Conservation (phyloP, 2,888 invertebrate species). For the Elaeidobius kamerunicus region DNA sequence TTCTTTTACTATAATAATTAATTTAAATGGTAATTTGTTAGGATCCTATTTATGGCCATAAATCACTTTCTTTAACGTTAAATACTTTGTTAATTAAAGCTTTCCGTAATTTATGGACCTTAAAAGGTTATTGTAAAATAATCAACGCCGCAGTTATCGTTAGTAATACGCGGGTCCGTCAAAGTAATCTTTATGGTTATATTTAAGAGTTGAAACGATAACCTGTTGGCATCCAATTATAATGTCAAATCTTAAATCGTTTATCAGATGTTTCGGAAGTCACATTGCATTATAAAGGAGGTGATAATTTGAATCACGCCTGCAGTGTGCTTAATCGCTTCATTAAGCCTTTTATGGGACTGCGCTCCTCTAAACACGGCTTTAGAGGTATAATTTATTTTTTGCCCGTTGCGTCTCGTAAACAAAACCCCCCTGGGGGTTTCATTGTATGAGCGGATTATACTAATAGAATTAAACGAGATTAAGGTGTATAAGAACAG, state of each 20-base stretch:
- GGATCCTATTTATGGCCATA: too few relatives aligned
- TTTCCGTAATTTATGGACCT: too few relatives aligned
- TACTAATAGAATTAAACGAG: conserved; percentile 5
- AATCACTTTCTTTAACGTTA: too few relatives aligned
- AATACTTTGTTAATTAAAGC: too few relatives aligned
- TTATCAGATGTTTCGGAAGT: conserved; percentile 27
- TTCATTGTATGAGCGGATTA: conserved; percentile 20
- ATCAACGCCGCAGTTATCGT: too few relatives aligned
- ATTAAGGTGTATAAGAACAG: conserved; percentile 1
- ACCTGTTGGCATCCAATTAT: conserved; percentile 24
- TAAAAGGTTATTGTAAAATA: too few relatives aligned
- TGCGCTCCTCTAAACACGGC: conserved; percentile 18
- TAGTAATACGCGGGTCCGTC: not conserved
- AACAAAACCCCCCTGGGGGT: conserved; percentile 24
- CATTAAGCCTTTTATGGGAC: conserved; percentile 27
- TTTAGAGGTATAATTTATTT: conserved; percentile 24
- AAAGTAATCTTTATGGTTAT: conserved; percentile 14
- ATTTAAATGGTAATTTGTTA: too few relatives aligned
- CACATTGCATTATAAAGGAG: conserved; percentile 20
- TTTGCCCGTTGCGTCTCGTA: conserved; percentile 18
- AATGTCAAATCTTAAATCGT: conserved; percentile 23
- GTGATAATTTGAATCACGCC: conserved; percentile 27
- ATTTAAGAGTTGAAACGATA: conserved; percentile 10
- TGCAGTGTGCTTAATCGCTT: conserved; percentile 28
- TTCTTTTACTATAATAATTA: too few relatives aligned